Base-by-base conservation (phyloP, 2,113 vertebrate genomes). In the Haplochromis vanheusdeni region DNA sequence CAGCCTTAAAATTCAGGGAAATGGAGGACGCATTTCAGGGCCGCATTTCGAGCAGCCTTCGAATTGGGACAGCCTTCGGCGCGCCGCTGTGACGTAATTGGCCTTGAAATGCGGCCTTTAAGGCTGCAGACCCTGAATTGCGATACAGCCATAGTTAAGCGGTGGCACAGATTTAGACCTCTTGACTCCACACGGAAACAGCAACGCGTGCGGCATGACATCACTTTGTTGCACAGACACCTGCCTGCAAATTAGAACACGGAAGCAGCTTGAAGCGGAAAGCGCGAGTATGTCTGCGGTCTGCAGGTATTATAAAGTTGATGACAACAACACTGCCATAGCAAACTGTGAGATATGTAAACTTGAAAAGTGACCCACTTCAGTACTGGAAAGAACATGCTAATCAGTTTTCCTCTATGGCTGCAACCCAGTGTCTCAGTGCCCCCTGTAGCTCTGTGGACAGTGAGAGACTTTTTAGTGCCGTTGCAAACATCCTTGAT, bases 101-200 rank as follows among this genome's bases (percentile, higher is more conserved):
- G 33, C 33, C 33, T 33, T 33, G 1, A 33, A 33, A 7, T 33
- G 33, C 7, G 33, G 33, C 7, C 33, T 33, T 33, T 33, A 33
- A 33, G 33, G 33, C 33, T 33, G 33, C 33, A 33, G 7, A 33
- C 33, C 33, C 33, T 33, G 33, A 33, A 3, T 7, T 33, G 33
- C 7, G 33, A 33, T 33, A 33, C 33, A 33, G 33, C 33, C 33
- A 33, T 33, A 21, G 51, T 52, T 52, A 52, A 10, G 49, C 9
- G 1, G 2, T n/a, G 51, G 51, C 9, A 21, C 51, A 0, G 19
- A 21, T 3, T 52, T 52, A 6, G 0, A 52, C 9, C 51, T 52
- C 51, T n/a, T 21, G 51, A 52, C 19, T 52, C 2, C 51, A 10
- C 51, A 52, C 19, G 3, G 19, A 11, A 1, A 52, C 51, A 52